Base-by-base conservation (phyloP, 2,888 invertebrate species). In the Apocheima hispidaria region DNA sequence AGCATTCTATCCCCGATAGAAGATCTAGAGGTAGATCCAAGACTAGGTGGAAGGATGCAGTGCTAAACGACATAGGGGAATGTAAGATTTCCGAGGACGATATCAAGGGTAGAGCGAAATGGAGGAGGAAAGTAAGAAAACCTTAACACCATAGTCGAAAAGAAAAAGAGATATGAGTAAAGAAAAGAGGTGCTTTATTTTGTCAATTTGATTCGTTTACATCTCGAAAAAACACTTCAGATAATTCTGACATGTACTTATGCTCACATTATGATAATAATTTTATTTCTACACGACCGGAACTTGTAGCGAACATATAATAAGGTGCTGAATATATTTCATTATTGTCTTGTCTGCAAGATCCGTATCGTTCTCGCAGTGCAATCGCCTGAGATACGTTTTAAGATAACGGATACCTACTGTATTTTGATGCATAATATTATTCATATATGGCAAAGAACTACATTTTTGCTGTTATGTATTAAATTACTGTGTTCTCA, bases 401-500 rank as follows among this genome's bases (percentile, higher is more conserved):
- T 71, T 74, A 72, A 75, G 67, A 65, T 67, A 74, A 55, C 65
- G 75, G 73, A 76, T 78, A 79, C n/a, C n/a, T n/a, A n/a, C 78
- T 82, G 78, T 80, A 71, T 76, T 73, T 68, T 49, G 69, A 82
- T 82, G 76, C 78, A 81, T 79, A 80, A 81, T 69, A 23, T 44
- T 10, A 10, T 38, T 2, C 18, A 20, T 10, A 18, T 18, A 20
- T 18, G 38, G 38, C 10, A 38, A 38, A 18, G 16, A 16, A 14
- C 7, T 6, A 16, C 4, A 35, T 35, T 14, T n/a, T 14, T 23
- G n/a, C n/a, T 23, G 23, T 5, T 23, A 5, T 23, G 5, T 5
- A 23, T 23, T 4, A 23, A 4, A 23, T 23, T 4, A 23, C 2
- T 23, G 5, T 23, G 23, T 23, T n/a, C n/a, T n/a, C n/a, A n/a